phyloP scores from a whole-genome alignment of 1,140 invertebrate species.

The Drosophila lowei region DNA sequence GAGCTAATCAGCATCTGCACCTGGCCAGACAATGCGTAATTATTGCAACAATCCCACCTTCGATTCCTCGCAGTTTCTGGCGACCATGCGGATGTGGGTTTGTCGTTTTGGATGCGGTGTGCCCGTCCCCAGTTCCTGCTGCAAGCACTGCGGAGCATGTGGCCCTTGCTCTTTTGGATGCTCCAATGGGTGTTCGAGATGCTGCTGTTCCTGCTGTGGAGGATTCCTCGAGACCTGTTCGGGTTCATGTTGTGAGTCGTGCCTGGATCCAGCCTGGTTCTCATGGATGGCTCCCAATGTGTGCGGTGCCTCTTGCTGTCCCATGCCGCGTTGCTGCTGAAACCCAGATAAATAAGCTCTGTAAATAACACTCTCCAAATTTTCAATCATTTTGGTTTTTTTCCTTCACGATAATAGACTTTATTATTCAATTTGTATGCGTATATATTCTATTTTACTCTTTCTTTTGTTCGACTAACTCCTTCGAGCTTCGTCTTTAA shows the following conservation, averaged over 20 bases:
- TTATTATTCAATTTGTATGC: no score
- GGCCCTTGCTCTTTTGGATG: constrained; percentile 8
- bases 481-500: no score
- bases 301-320: constrained; percentile 3
- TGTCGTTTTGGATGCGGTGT: constrained; percentile 12
- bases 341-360: background rate
- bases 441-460: no score
- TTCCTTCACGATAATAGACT: no score
- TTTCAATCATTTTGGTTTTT: no score
- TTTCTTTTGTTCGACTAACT: no score
- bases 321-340: background rate
- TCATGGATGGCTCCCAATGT: background rate
- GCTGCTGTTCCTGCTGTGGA: constrained; percentile 41
- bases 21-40: background rate
- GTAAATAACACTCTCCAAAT: background rate
- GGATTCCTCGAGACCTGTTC: constrained; percentile 23
- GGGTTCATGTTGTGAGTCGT: constrained; percentile 21
- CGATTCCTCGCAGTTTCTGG: background rate
- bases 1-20: background rate
- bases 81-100: constrained; percentile 18
- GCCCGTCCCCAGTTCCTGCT: background rate
- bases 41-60: constrained; percentile 14
- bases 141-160: constrained; percentile 7
- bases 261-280: constrained; percentile 46
- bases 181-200: constrained; percentile 17